Percentiles rank a stretch among this genome's conserved stretches.
phyloP scores from a whole-genome alignment of 2,113 vertebrate genomes.

The Mormoops blainvillei region DNA sequence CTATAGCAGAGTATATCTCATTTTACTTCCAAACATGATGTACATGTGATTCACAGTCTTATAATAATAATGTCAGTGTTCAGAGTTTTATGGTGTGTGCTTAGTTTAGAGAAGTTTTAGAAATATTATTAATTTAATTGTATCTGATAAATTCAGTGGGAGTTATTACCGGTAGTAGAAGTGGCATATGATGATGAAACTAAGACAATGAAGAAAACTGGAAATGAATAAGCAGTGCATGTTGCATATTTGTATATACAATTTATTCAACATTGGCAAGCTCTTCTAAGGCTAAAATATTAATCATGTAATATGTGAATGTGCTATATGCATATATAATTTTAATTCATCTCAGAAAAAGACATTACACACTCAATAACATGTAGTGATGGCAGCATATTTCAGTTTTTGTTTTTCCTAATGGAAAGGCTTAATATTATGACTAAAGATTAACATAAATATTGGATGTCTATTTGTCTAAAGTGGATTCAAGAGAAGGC shows the following conservation, averaged over 20 bases:
- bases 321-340: neutral
- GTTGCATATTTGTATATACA: neutral
- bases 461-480: neutral
- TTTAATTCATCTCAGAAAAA: neutral
- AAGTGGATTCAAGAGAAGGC: neutral
- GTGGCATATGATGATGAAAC: neutral
- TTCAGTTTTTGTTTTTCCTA: neutral
- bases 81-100: neutral
- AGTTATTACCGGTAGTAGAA: neutral
- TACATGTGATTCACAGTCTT: neutral
- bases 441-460: neutral
- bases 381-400: neutral
- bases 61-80: neutral
- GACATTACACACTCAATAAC: neutral
- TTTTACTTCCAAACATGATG: neutral
- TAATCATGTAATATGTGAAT: neutral
- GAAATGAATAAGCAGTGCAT: neutral
- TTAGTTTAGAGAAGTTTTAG: neutral
- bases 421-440: neutral
- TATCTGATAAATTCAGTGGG: neutral
- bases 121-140: neutral
- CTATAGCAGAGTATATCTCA: neutral
- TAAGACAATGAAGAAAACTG: neutral
- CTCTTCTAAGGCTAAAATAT: neutral
- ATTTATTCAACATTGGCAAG: neutral